Base-by-base conservation (phyloP, 1,140 invertebrate genomes). In the Coboldia fuscipes region DNA sequence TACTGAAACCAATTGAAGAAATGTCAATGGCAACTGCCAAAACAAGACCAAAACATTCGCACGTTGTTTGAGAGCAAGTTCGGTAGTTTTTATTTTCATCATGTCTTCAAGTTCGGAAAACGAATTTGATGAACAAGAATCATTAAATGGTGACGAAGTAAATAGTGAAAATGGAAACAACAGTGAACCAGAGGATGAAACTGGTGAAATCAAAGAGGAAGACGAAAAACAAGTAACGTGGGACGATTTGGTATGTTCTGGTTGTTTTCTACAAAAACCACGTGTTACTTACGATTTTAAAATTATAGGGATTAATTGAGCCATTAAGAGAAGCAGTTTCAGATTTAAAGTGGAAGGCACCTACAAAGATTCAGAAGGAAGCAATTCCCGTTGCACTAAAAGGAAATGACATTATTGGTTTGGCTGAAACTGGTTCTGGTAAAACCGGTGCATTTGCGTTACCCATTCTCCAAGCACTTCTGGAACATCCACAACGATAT, bases 391-490 rank as follows among this genome's bases (percentile, higher is more conserved):
- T 89, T 12, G 79, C 88, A 3, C 53, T 97, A 20, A 58, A 84
- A 65, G 89, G 89, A 61, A 82, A 81, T 60, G 93, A 98, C 62
- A 70, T 97, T 0, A 96, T 98, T 47, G 93, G 90, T 14, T 58
- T 97, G 32, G 92, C 93, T 2, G 92, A 97, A 62, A 98, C 93
- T 3, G 92, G 94, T 6, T 97, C 90, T 5, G 93, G 94, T 12
- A 98, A 98, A 62, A 98, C 94, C 2, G 94, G 80, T 20, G 88
- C 94, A 1, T 98, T 98, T 63, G 88, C 88, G 2, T 49, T 98
- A 35, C 94, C 94, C 1, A 96, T 98, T 43, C 51, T 98, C 9
- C 92, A 98, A 50, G 65, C 76, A 1, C 54, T 97, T 9, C 56
- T 97, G 12, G 75, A 90, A 42, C 82, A 75, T 51, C 90, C 90